Conservation (phyloP, 2,797 vertebrate genomes). For the Nyctibius grandis region DNA sequence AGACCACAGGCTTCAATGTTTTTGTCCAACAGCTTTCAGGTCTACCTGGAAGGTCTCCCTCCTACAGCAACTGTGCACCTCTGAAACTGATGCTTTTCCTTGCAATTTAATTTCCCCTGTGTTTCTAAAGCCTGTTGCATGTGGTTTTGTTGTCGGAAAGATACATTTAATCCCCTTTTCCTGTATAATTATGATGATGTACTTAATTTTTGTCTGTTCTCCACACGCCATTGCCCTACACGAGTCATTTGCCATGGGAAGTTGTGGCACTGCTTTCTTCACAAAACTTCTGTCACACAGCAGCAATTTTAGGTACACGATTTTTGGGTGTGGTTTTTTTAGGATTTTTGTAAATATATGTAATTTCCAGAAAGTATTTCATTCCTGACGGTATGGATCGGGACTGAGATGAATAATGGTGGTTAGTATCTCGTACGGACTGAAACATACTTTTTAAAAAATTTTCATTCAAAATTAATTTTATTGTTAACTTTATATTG, state of each 20-base stretch:
- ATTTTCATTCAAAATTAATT: background rate
- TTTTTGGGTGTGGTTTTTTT: background rate
- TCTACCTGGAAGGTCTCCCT: background rate
- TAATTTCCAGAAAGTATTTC: background rate
- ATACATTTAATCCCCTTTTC: background rate
- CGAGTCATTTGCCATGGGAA: background rate
- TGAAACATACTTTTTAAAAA: background rate
- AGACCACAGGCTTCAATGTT: background rate
- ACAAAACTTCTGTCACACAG: background rate
- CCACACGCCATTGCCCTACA: rapidly evolving
- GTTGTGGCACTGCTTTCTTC: background rate
- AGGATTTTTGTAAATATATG: background rate
- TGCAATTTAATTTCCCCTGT: background rate
- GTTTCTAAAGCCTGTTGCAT: background rate
- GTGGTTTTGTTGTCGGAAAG: background rate
- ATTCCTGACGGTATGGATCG: background rate
- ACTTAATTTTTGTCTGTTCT: background rate
- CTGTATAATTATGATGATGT: background rate
- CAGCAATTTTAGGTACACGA: background rate
- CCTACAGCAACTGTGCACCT: background rate
- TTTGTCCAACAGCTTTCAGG: background rate
- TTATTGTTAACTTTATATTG: background rate
- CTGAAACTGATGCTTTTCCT: background rate
- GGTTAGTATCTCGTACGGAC: background rate
- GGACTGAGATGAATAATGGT: background rate